Base-by-base conservation (phyloP, 2,888 invertebrate genomes). In the Tridacna gigas region DNA sequence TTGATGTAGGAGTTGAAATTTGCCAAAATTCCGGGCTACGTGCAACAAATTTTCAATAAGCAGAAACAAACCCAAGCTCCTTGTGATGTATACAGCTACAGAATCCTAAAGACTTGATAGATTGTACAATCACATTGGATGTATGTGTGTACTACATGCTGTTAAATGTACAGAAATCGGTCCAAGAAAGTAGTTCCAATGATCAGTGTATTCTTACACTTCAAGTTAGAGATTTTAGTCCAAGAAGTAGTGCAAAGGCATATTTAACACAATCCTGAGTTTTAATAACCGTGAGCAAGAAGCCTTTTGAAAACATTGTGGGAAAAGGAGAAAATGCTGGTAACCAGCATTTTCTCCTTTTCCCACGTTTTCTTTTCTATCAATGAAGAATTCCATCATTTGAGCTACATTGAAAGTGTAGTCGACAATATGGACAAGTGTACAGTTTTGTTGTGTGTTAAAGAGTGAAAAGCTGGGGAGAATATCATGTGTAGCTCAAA, bases 11-110 rank as follows among this genome's bases (percentile, higher is more conserved):
- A 56, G 74, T 37, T 37, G 37, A 56, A 28, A 74, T 56, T 73
- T 63, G 73, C 45, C 82, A 79, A 77, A 82, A 73, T 80, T 84
- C 84, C 86, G 86, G 86, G 86, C 81, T 80, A 84, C 80, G 86
- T 86, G 86, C 86, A 86, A 86, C 20, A 7, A 45, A 67, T 67
- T 28, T 22, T 28, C 65, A 65, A 5, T 37, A 37, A 37, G 7
- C 37, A 37, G 65, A 22, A 26, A 65, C 65, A 26, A 28, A 65
- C 65, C 65, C 65, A 65, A 37, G 65, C 20, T 61, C n/a, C 25
- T 22, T 61, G 61, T 26, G 65, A 26, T 65, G 25, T 22, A 12
- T 26, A 20, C 26, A 65, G 65, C 65, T 26, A 28, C 15, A 26
- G 25, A 28, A 28, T 28, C 26, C 25, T 26, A 65, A 26, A 22